phyloP scores from a whole-genome alignment of 2,113 vertebrate species.

The Rhizomys pruinosus region DNA sequence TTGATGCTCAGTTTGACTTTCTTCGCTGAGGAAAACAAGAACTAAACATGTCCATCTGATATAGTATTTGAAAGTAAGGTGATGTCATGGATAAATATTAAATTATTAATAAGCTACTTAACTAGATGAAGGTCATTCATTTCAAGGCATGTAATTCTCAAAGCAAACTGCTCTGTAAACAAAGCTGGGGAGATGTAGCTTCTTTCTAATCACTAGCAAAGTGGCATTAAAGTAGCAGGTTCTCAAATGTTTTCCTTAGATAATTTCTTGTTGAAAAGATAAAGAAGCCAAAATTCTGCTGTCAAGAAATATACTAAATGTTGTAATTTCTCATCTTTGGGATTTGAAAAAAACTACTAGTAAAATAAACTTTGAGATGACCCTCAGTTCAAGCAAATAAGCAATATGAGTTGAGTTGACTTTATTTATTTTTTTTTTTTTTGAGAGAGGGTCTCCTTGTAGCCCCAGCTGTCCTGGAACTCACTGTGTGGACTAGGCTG shows the following conservation, averaged over 20 bases:
- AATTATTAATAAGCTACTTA: conserved; percentile 73
- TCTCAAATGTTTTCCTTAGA: background rate
- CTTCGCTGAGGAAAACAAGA: conserved; percentile 22
- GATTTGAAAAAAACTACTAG: background rate
- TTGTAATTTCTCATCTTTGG: background rate
- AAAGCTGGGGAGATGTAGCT: conserved; percentile 58
- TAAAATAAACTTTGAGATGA: background rate
- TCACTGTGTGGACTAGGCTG: no score
- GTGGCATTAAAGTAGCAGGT: conserved; percentile 52
- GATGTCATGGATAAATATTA: background rate
- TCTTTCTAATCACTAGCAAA: conserved; percentile 36
- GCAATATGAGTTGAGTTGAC: background rate
- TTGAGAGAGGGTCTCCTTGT: no score
- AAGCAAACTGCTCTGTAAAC: conserved; percentile 41
- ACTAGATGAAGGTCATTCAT: conserved; percentile 63
- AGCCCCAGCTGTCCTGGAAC: no score
- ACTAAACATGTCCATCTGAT: background rate
- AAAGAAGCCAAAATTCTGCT: background rate
- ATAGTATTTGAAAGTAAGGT: conserved; percentile 57
- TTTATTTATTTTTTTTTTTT: no score
- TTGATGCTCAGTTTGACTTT: background rate
- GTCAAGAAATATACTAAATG: background rate
- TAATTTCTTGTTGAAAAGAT: background rate
- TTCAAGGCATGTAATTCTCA: conserved; percentile 70
- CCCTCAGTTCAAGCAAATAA: background rate